A percentile compares a stretch with the other conserved stretches of the same genome.
These are phyloP conservation scores for Cyanistes caeruleus DNA, from an alignment of 2,113 vertebrate species.

Conservation along the genomic window DNA sequence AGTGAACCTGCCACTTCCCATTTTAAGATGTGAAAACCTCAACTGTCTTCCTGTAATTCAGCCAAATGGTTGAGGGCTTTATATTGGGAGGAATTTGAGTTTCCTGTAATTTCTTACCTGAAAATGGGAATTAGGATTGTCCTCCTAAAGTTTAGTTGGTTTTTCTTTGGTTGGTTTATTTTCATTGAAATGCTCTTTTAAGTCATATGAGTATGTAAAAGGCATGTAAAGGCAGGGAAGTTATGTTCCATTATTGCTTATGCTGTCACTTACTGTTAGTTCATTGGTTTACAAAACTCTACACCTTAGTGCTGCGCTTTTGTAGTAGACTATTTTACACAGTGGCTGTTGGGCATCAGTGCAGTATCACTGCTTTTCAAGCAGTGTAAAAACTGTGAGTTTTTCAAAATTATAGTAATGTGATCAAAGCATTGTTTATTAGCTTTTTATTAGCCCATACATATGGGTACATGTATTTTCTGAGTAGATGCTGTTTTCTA, in stretches of 20 bases:
- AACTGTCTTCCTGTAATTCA: background rate
- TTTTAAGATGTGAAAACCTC: background rate
- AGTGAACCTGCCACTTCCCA: background rate
- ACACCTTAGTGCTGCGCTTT: background rate
- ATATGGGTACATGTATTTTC: background rate
- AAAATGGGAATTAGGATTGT: background rate
- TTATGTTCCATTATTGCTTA: background rate
- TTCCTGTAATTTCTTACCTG: background rate
- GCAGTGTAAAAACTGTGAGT: background rate
- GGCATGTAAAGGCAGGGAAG: background rate
- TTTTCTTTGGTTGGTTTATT: background rate
- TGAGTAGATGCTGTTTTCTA: background rate
- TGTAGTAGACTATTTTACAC: background rate
- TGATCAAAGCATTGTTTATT: background rate
- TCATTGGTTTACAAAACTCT: background rate
- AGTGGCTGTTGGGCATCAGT: background rate
- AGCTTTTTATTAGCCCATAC: background rate
- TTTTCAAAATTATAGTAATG: background rate
- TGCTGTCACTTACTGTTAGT: background rate
- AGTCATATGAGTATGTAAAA: background rate
- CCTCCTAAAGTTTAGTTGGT: background rate
- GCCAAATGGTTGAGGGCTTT: background rate
- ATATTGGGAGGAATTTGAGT: background rate
- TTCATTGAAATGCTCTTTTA: background rate
- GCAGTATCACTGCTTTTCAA: background rate